These are phyloP conservation scores for Andricus quercusramuli DNA, from an alignment of 2,888 invertebrate species.

Conservation along the genomic window DNA sequence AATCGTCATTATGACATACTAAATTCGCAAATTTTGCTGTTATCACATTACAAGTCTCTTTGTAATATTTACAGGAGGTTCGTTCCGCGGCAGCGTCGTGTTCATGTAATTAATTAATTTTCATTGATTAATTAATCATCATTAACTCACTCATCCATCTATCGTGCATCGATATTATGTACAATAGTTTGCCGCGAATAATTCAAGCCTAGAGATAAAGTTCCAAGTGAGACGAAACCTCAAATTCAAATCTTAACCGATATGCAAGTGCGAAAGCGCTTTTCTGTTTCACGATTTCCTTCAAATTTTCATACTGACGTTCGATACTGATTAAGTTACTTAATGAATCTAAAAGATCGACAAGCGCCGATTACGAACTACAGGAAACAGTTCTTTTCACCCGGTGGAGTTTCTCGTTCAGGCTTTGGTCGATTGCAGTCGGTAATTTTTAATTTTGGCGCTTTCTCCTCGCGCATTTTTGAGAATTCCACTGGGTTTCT, in stretches of 20 bases:
- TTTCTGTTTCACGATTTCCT: constrained; percentile 33
- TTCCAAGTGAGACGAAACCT: constrained; percentile 30
- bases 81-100: constrained; percentile 41
- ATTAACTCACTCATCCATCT: constrained; percentile 14
- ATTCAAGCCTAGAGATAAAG: constrained; percentile 29
- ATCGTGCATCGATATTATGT: constrained; percentile 44
- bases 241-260: constrained; percentile 40
- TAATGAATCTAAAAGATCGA: constrained; percentile 56
- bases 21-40: constrained; percentile 33
- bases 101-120: constrained; percentile 26
- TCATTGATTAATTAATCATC: constrained; percentile 12
- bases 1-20: constrained; percentile 37
- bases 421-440: constrained; percentile 38
- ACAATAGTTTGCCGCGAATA: constrained; percentile 36
- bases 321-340: constrained; percentile 75
- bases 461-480: constrained; percentile 59
- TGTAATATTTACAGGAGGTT: constrained; percentile 32
- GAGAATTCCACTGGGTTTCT: constrained; percentile 64
- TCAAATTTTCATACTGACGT: constrained; percentile 67
- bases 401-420: constrained; percentile 62
- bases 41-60: constrained; percentile 24
- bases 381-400: constrained; percentile 60
- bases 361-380: constrained; percentile 54
- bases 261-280: constrained; percentile 44
- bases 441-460: constrained; percentile 43